Evolutionary conservation across 2,113 vertebrate genomes (phyloP).

Genomic region (Dromas ardeola): DNA sequence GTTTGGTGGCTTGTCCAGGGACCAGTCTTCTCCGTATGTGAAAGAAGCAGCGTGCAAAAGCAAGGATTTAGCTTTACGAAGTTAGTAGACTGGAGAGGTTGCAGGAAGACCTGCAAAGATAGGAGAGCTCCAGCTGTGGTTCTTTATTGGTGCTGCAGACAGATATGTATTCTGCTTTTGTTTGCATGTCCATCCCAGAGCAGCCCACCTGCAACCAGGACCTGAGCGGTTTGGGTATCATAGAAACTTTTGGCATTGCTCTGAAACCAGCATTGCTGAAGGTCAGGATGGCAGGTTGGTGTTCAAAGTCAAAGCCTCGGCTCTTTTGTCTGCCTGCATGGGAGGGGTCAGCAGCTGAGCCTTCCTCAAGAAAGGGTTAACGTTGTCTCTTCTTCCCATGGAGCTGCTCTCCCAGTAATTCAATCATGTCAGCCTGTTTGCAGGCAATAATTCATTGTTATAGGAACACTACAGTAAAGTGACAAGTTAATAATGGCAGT

Average conservation of each 20-base stretch:
- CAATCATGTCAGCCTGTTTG: slow-evolving; percentile 69
- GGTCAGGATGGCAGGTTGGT: background rate
- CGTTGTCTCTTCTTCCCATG: background rate
- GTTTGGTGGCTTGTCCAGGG: background rate
- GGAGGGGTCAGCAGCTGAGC: background rate
- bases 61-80: background rate
- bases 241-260: background rate
- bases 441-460: slow-evolving; percentile 74
- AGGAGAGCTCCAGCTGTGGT: background rate
- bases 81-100: background rate
- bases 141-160: background rate
- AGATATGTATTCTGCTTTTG: background rate
- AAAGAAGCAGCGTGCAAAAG: background rate
- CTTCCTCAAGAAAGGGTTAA: slow-evolving; percentile 54
- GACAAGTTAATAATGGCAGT: slow-evolving; percentile 76
- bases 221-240: rapidly evolving
- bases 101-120: background rate
- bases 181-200: background rate
- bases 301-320: background rate
- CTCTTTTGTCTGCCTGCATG: background rate
- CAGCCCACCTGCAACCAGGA: background rate
- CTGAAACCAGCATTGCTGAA: background rate
- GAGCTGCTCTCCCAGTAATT: slow-evolving; percentile 54
- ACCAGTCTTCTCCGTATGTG: background rate
- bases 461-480: slow-evolving; percentile 67